Percentiles rank a stretch among this genome's conserved stretches.
Conservation (phyloP, 2,888 invertebrate species). For the Eucera pruinosa region DNA sequence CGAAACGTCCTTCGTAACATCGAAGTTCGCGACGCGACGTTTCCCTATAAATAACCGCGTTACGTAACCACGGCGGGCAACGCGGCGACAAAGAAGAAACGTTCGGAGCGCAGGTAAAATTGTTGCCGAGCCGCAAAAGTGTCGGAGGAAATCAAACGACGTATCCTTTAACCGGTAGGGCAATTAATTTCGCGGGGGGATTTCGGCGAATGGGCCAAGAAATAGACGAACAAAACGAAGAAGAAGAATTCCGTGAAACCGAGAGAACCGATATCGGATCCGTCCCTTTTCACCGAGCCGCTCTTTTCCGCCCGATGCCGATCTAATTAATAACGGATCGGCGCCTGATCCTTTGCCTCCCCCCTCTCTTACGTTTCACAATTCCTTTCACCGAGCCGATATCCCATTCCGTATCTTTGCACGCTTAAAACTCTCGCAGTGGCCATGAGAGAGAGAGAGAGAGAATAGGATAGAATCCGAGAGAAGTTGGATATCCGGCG, state of each 20-base stretch:
- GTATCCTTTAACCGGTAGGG: conserved; percentile 63
- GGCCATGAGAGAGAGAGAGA: too few relatives aligned
- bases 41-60: too few relatives aligned
- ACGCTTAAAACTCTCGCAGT: too few relatives aligned
- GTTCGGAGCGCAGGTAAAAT: too few relatives aligned
- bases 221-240: too few relatives aligned
- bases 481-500: conserved; percentile 55
- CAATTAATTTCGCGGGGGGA: conserved; percentile 79
- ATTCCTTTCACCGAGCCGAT: conserved; percentile 25
- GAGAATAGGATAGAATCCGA: too few relatives aligned
- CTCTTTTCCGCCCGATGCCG: conserved; percentile 77
- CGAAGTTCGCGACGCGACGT: too few relatives aligned
- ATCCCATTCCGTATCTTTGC: background rate
- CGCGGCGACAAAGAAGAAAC: too few relatives aligned
- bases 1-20: too few relatives aligned
- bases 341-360: conserved; percentile 73
- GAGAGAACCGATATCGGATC: conserved; percentile 77
- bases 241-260: conserved; percentile 78
- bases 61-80: too few relatives aligned
- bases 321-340: conserved; percentile 83
- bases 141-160: conserved; percentile 62
- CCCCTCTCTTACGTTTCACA: conserved; percentile 20
- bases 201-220: conserved; percentile 70
- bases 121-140: too few relatives aligned
- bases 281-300: conserved; percentile 69